These are phyloP conservation scores for Amiota communis DNA, from an alignment of 2,888 invertebrate genomes.

Conservation along the genomic window DNA sequence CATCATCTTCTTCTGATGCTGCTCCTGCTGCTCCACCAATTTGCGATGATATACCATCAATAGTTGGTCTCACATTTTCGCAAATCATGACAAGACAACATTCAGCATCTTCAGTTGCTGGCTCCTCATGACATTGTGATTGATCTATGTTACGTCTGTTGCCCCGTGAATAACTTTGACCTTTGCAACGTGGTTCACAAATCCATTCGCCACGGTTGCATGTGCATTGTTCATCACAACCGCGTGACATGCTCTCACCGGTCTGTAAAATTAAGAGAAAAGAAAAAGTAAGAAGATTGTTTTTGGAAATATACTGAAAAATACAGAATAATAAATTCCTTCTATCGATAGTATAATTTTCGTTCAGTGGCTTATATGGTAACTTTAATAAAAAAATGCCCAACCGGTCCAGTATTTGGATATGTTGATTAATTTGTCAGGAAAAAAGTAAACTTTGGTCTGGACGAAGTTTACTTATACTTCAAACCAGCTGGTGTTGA, in stretches of 20 bases:
- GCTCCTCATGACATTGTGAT: slow-evolving; percentile 82
- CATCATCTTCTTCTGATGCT: too few species aligned
- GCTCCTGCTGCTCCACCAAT: too few species aligned
- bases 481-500: too few species aligned
- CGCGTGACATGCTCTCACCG: slow-evolving; percentile 82
- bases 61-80: slow-evolving; percentile 70
- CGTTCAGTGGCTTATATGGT: not conserved
- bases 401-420: too few species aligned
- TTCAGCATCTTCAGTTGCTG: slow-evolving; percentile 79
- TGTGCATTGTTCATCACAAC: slow-evolving; percentile 85
- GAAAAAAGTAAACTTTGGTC: too few species aligned
- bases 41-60: too few species aligned
- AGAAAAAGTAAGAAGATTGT: slow-evolving; percentile 2
- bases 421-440: too few species aligned
- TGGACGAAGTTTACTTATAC: too few species aligned
- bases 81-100: slow-evolving; percentile 83
- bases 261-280: slow-evolving; percentile 70
- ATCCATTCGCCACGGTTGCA: slow-evolving; percentile 82
- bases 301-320: too few species aligned
- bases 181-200: slow-evolving; percentile 82
- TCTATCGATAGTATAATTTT: not conserved
- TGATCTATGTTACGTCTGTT: slow-evolving; percentile 77
- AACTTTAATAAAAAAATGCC: too few species aligned
- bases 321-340: not conserved
- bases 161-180: slow-evolving; percentile 81